phyloP scores from a whole-genome alignment of 1,140 invertebrate genomes.

The Popillia japonica region DNA sequence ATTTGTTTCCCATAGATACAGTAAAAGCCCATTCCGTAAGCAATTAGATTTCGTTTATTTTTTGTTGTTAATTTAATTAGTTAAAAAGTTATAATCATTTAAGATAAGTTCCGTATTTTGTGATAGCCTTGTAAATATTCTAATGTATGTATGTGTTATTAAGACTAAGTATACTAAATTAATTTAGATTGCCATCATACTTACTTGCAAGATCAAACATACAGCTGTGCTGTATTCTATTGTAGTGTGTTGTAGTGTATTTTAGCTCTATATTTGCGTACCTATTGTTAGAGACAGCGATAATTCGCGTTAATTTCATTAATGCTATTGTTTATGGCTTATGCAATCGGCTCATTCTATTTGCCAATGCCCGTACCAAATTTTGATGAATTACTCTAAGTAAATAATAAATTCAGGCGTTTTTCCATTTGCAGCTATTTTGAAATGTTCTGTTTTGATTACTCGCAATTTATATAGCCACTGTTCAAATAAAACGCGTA shows the following conservation, averaged over 20 bases:
- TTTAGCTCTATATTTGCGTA: background rate
- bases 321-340: background rate
- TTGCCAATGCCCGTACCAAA: background rate
- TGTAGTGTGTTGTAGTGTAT: background rate
- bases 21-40: too few relatives aligned
- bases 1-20: too few relatives aligned
- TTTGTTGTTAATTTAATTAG: too few relatives aligned
- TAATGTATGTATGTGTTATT: too few relatives aligned
- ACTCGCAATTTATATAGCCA: background rate
- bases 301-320: constrained; percentile 14
- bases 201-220: background rate
- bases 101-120: too few relatives aligned
- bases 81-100: too few relatives aligned
- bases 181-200: too few relatives aligned
- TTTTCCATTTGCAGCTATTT: too few relatives aligned
- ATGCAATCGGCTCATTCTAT: background rate
- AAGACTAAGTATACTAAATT: too few relatives aligned
- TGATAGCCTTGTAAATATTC: too few relatives aligned
- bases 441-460: background rate
- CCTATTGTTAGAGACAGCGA: background rate
- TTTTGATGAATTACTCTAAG: background rate
- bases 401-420: background rate
- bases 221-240: background rate
- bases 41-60: too few relatives aligned
- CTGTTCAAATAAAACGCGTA: too few relatives aligned